phyloP scores from a whole-genome alignment of 2,113 vertebrate species.

The Pituophis catenifer region DNA sequence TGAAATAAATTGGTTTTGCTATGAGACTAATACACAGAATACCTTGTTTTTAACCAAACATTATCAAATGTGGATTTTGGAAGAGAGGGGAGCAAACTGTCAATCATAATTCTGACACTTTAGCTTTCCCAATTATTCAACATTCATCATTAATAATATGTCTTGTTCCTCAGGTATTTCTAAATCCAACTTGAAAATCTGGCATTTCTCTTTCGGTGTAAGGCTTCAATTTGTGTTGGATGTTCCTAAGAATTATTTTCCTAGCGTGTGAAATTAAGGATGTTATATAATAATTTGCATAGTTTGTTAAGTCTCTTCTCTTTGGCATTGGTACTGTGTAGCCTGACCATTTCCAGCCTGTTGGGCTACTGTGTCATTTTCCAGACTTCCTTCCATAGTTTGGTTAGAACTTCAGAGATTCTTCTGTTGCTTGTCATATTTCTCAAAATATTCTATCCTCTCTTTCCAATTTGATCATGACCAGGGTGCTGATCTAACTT shows the following conservation, averaged over 20 bases:
- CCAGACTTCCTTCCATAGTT: not conserved
- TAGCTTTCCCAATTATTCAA: not conserved
- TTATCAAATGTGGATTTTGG: not conserved
- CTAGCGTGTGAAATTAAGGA: not conserved
- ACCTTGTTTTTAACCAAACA: not conserved
- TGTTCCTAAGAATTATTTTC: not conserved
- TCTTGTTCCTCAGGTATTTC: not conserved
- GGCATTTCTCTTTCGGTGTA: not conserved
- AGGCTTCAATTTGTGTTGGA: not conserved
- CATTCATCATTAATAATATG: not conserved
- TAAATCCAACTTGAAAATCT: not conserved
- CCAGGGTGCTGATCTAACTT: not conserved
- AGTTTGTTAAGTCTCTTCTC: not conserved
- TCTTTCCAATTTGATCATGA: not conserved
- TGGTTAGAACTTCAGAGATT: not conserved
- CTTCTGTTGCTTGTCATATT: not conserved
- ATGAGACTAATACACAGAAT: not conserved
- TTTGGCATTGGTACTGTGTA: not conserved
- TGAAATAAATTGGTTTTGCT: not conserved
- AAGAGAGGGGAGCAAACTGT: not conserved
- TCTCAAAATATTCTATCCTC: not conserved
- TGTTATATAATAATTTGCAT: not conserved
- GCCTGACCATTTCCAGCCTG: not conserved
- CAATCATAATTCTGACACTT: not conserved
- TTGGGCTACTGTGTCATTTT: not conserved